Conservation (phyloP, 2,888 invertebrate species). For the Tenthredo distinguenda region DNA sequence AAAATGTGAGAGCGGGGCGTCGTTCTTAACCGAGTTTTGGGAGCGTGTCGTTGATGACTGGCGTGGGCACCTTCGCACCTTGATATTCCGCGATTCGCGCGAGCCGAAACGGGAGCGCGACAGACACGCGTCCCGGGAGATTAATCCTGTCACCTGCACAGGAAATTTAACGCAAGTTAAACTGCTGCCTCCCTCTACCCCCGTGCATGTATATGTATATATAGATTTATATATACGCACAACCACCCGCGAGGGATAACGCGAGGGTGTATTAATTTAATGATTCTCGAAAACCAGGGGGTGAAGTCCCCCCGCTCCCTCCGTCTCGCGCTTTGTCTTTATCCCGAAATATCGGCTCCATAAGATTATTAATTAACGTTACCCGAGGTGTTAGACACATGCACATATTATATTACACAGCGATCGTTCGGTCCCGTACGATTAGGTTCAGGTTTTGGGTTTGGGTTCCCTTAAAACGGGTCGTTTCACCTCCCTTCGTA, state of each 20-base stretch:
- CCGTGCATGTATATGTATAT: not conserved
- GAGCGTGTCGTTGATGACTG: not conserved
- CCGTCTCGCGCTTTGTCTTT: not conserved
- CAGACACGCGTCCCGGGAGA: constrained; percentile 30
- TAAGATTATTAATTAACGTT: not conserved
- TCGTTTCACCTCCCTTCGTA: not conserved
- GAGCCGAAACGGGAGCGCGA: not conserved
- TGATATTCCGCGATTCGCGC: not conserved
- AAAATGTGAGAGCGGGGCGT: too few species aligned
- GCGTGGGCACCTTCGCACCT: not conserved
- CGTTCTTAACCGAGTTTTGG: not conserved
- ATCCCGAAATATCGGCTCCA: not conserved
- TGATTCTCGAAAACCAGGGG: constrained; percentile 14
- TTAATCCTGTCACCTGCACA: constrained; percentile 38
- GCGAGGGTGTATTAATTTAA: constrained; percentile 14
- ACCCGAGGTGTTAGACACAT: not conserved
- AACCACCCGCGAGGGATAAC: not conserved
- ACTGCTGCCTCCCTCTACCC: not conserved
- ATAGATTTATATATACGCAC: not conserved
- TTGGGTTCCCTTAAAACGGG: not conserved
- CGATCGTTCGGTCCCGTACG: not conserved
- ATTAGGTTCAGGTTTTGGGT: not conserved
- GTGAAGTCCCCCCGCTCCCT: not conserved
- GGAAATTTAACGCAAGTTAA: constrained; percentile 25
- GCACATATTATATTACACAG: not conserved